Conservation (phyloP, 1,140 invertebrate species). For the Caerostris darwini region DNA sequence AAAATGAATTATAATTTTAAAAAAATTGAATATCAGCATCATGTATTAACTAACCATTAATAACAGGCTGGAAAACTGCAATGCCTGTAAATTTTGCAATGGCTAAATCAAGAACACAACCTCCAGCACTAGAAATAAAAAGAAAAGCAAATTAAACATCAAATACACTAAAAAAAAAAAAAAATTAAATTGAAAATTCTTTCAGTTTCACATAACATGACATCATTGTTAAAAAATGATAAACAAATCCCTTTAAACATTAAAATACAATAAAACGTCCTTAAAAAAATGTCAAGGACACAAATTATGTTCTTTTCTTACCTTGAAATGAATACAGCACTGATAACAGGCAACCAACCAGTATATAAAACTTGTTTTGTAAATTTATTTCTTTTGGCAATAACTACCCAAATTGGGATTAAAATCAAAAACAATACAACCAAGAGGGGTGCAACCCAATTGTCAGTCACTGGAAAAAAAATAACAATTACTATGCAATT, state of each 20-base stretch:
- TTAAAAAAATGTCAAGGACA: neutral
- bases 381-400: constrained; percentile 89
- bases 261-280: too few species aligned
- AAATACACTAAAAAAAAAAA: too few species aligned
- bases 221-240: too few species aligned
- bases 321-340: constrained; percentile 94
- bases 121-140: constrained; percentile 78
- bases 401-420: constrained; percentile 89
- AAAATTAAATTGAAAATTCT: too few species aligned
- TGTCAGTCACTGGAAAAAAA: constrained; percentile 34
- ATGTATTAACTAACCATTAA: constrained; percentile 81
- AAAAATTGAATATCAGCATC: neutral
- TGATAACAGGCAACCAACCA: constrained; percentile 93
- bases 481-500: too few species aligned
- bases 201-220: too few species aligned
- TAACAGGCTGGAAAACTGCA: constrained; percentile 83
- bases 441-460: constrained; percentile 70
- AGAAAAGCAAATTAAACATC: neutral
- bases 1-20: too few species aligned
- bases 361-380: constrained; percentile 89
- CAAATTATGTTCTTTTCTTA: constrained; percentile 80
- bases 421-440: constrained; percentile 83
- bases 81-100: constrained; percentile 81
- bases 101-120: constrained; percentile 81
- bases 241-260: too few species aligned